Base-by-base conservation (phyloP, 23 tunicate species). In the Trididemnum miniatum region DNA sequence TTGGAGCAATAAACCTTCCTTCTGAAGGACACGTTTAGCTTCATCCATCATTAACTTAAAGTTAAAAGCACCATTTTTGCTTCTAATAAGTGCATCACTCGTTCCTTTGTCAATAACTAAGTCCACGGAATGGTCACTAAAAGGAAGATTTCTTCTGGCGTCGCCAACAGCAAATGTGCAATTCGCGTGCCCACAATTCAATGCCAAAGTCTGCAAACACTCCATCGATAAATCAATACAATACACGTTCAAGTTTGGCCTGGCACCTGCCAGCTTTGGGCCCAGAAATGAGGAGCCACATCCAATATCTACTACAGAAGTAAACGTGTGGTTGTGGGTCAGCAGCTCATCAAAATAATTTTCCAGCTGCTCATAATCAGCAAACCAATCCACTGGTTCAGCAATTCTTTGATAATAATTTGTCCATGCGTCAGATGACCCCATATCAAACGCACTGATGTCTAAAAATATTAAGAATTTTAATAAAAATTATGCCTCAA, bases 101-200 rank as follows among this genome's bases (percentile, higher is more conserved):
- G 91, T 86, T 28, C 97, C 97, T 65, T 92, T 92, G 59, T 92
- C 97, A 18, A 92, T 63, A 22, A 78, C 40, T 20, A 82, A 34
- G 50, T 71, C 77, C 18, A 87, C 80, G n/a, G 52, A 76, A 30
- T 34, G 24, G 3, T 34, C 57, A 2, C 39, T 49, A 72, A 80
- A 92, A 4, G 91, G 89, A 5, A 87, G 72, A 0, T 36, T 28
- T 20, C 73, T 34, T 23, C 84, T 27, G 26, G 83, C 64, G 51
- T 92, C 84, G 51, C 85, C 62, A 7, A 65, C 65, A 26, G 79
- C 81, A 32, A 33, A 81, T 1, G 91, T 87, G 52, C 83, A 67
- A 35, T 77, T 36, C 1, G 35, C 30, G 28, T n/a, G 3, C 3
- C n/a, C 37, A 2, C 54, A 32, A 5, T 12, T 77, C 12, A 26